Conservation (phyloP, 2,113 vertebrate species). For the Oenanthe melanoleuca region DNA sequence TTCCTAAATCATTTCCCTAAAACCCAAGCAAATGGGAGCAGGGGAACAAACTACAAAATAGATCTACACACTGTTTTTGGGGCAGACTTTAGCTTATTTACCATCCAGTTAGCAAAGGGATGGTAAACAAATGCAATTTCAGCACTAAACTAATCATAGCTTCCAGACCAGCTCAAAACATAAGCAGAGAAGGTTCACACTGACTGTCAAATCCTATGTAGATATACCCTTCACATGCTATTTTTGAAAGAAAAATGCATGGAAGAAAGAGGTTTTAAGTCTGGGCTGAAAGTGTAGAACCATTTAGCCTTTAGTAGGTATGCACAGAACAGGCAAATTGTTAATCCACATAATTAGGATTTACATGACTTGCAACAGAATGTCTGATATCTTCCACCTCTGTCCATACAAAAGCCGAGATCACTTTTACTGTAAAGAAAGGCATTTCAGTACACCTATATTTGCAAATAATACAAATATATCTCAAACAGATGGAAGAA, state of each 20-base stretch:
- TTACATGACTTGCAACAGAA: background rate
- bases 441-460: background rate
- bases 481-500: background rate
- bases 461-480: background rate
- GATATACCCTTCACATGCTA: accelerated
- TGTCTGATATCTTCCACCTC: background rate
- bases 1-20: background rate
- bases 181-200: background rate
- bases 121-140: background rate
- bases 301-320: background rate
- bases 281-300: background rate
- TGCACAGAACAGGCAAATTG: background rate
- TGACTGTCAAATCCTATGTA: background rate
- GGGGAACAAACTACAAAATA: background rate
- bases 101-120: background rate
- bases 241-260: background rate
- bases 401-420: background rate
- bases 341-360: background rate
- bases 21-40: background rate
- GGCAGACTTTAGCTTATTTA: background rate
- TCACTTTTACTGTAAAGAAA: background rate
- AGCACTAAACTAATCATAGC: background rate
- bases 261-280: background rate
- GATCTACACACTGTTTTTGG: background rate
- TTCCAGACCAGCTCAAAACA: background rate